phyloP scores from a whole-genome alignment of 2,888 invertebrate genomes.

The Chirona hameri region DNA sequence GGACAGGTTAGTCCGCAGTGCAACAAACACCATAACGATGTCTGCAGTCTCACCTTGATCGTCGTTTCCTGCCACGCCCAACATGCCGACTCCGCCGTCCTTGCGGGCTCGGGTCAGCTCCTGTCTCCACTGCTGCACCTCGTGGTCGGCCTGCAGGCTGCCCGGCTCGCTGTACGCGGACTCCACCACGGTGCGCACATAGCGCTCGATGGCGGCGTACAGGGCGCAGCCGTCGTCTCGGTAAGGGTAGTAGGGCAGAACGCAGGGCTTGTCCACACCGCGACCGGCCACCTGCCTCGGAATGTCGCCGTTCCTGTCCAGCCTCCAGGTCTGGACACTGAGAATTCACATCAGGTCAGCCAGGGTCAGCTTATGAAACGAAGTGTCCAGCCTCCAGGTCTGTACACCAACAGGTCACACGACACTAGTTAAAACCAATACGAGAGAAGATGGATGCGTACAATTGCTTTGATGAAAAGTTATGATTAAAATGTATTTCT shows the following conservation, averaged over 20 bases:
- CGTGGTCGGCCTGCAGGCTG: not conserved
- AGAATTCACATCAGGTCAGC: not conserved
- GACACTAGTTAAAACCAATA: too few relatives aligned
- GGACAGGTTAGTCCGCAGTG: not conserved
- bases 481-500: not conserved
- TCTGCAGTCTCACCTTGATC: conserved; percentile 37
- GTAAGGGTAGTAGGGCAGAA: conserved; percentile 45
- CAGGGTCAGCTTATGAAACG: too few relatives aligned
- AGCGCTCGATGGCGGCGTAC: not conserved
- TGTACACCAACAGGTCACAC: too few relatives aligned
- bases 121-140: not conserved
- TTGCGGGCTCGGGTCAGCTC: not conserved
- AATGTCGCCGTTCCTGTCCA: conserved; percentile 45
- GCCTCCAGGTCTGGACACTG: conserved; percentile 40
- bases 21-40: conserved; percentile 34
- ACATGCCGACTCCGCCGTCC: not conserved
- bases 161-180: too few relatives aligned
- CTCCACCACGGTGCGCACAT: not conserved
- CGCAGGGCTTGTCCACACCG: conserved; percentile 45
- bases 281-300: conserved; percentile 48
- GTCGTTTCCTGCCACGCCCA: conserved; percentile 43
- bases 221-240: not conserved
- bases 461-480: too few relatives aligned
- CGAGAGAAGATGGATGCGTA: too few relatives aligned
- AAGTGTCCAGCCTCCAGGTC: too few relatives aligned